Conservation (phyloP, 2,888 invertebrate species). For the Drosophila anceps region DNA sequence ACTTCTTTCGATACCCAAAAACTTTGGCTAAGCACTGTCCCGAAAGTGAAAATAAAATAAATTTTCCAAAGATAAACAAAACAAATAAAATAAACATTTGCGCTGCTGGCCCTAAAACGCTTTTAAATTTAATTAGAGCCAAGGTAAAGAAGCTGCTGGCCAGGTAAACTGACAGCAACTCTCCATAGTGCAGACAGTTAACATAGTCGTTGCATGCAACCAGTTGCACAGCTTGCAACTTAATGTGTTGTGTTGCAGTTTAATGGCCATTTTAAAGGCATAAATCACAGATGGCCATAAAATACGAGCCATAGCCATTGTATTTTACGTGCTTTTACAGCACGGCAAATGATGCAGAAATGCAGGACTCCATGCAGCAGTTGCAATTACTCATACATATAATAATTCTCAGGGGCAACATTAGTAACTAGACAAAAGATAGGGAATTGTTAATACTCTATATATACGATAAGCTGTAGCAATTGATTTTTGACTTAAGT, state of each 20-base stretch:
- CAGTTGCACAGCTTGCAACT: constrained; percentile 62
- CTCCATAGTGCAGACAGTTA: not conserved
- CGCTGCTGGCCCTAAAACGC: constrained; percentile 29
- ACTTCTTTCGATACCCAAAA: constrained; percentile 17
- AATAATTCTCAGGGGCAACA: constrained; percentile 35
- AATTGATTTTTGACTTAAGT: not conserved
- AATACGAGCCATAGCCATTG: constrained; percentile 46
- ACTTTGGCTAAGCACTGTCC: constrained; percentile 17
- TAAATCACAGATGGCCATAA: constrained; percentile 61
- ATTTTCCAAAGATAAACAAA: constrained; percentile 26
- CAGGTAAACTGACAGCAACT: constrained; percentile 21
- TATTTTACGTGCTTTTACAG: constrained; percentile 60
- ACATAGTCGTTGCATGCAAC: constrained; percentile 67
- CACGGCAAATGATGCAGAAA: constrained; percentile 19
- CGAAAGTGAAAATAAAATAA: constrained; percentile 32
- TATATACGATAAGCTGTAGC: not conserved
- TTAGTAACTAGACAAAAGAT: not conserved
- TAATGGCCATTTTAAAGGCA: constrained; percentile 64
- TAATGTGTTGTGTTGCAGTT: constrained; percentile 35
- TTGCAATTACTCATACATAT: constrained; percentile 53
- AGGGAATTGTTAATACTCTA: not conserved
- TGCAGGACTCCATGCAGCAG: constrained; percentile 11
- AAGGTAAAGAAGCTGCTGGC: constrained; percentile 27
- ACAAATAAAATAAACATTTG: constrained; percentile 36
- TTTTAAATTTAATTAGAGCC: constrained; percentile 72